A percentile compares a stretch with the other conserved stretches of the same genome.
Conservation (phyloP, 2,888 invertebrate species). For the Serrognathus titanus region DNA sequence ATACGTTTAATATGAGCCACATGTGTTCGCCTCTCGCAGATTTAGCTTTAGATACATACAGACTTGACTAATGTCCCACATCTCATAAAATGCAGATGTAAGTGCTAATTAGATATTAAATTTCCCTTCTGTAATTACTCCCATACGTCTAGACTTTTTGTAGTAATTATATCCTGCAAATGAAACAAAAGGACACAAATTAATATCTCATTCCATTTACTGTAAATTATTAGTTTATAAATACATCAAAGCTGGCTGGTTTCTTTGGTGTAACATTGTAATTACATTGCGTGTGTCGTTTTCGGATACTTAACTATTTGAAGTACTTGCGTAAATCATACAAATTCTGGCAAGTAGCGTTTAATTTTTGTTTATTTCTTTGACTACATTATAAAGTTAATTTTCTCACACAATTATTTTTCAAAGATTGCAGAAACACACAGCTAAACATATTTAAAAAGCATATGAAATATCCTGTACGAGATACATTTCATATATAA, state of each 20-base stretch:
- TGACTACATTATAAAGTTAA: too few species aligned
- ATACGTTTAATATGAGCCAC: background rate
- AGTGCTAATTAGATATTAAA: slow-evolving; percentile 36
- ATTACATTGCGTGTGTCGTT: too few species aligned
- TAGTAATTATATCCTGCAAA: slow-evolving; percentile 15
- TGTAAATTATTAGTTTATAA: slow-evolving; percentile 3
- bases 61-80: slow-evolving; percentile 27
- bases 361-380: too few species aligned
- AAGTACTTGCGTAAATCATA: too few species aligned
- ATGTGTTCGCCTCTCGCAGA: background rate
- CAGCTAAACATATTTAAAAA: too few species aligned
- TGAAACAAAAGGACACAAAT: slow-evolving; percentile 9
- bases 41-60: background rate
- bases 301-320: too few species aligned
- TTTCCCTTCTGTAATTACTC: slow-evolving; percentile 25
- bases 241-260: background rate
- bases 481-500: too few species aligned
- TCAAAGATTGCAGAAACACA: too few species aligned
- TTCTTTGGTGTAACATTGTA: too few species aligned
- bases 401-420: too few species aligned
- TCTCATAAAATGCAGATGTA: slow-evolving; percentile 32
- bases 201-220: slow-evolving; percentile 17
- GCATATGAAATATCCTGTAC: too few species aligned
- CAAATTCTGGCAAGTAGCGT: too few species aligned
- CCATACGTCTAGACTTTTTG: slow-evolving; percentile 15